These are phyloP conservation scores for Sylvia borin DNA, from an alignment of 2,797 vertebrate species.

Conservation along the genomic window DNA sequence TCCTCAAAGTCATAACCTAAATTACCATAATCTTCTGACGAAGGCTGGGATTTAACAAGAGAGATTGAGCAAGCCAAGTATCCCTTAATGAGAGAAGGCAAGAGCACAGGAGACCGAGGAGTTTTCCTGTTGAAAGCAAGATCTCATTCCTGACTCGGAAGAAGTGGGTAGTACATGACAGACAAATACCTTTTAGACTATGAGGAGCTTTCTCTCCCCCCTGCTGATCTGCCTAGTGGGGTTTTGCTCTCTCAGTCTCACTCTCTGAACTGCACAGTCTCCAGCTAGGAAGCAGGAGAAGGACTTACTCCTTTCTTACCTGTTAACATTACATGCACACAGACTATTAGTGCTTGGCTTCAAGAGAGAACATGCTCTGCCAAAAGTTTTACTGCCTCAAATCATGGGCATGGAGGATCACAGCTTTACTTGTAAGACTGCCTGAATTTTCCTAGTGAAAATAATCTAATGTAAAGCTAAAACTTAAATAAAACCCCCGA, in stretches of 20 bases:
- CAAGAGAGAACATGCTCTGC: not conserved
- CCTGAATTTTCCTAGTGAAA: not conserved
- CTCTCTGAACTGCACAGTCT: not conserved
- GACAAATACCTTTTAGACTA: not conserved
- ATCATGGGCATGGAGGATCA: not conserved
- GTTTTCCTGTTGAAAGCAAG: not conserved
- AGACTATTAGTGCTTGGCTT: not conserved
- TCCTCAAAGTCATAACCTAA: not conserved
- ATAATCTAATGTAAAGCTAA: not conserved
- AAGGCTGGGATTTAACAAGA: not conserved
- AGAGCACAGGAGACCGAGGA: not conserved
- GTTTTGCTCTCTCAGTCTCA: conserved; percentile 13
- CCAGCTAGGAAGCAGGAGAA: not conserved
- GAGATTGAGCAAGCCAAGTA: not conserved
- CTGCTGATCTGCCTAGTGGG: conserved; percentile 26
- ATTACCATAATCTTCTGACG: not conserved
- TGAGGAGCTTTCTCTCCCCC: not conserved
- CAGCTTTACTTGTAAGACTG: not conserved
- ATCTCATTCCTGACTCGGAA: not conserved
- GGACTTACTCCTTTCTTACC: not conserved
- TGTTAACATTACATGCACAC: not conserved
- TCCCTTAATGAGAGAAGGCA: not conserved
- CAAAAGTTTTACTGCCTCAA: not conserved
- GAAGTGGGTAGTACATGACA: not conserved
- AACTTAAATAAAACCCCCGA: not conserved